Evolutionary conservation across 2,888 invertebrate species (phyloP), one percentile per base, ranked within the genome.

Genomic region (Meganola albula): DNA sequence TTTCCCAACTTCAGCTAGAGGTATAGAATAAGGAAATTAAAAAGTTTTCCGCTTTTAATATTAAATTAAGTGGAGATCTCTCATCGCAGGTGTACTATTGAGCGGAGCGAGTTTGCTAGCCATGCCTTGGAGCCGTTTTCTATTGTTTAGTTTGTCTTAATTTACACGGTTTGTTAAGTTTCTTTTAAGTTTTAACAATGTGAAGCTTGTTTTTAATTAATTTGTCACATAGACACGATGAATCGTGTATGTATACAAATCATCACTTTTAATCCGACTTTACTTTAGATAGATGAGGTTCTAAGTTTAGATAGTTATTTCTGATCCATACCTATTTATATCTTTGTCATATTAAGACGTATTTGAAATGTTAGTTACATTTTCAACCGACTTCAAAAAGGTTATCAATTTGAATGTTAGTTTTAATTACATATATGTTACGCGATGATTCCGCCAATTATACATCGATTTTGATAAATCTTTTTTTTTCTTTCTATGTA

Each of bases 81-180:
- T 52, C 64, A 65, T 63, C 48, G 63, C 63, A 71, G 69, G 68
- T 72, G 66, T 56, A 60, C 54, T 58, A 69, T 70, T 46, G 60
- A 65, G 54, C 46, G 27, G 37, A 34, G 38, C 49, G 40, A 54
- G 53, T 49, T 51, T 16, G 37, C 48, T 37, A 40, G 46, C 38
- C 43, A 31, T 28, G 53, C 65, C 54, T 22, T 40, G 48, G 35
- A 58, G 65, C 54, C 33, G 32, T 53, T 57, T 45, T 34, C 46
- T 63, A 65, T 70, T 70, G 67, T 74, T 73, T 73, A 69, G 66
- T 62, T 44, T 70, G 63, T 68, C 74, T 74, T 69, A 64, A 61
- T 74, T 74, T 65, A 71, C 71, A 71, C n/a, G n/a, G n/a, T 74
- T 69, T 75, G 70, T 75, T 74, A 69, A 63, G 70, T 73, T 71